Conservation (phyloP, 2,113 vertebrate species). For the Pontoporia blainvillei region DNA sequence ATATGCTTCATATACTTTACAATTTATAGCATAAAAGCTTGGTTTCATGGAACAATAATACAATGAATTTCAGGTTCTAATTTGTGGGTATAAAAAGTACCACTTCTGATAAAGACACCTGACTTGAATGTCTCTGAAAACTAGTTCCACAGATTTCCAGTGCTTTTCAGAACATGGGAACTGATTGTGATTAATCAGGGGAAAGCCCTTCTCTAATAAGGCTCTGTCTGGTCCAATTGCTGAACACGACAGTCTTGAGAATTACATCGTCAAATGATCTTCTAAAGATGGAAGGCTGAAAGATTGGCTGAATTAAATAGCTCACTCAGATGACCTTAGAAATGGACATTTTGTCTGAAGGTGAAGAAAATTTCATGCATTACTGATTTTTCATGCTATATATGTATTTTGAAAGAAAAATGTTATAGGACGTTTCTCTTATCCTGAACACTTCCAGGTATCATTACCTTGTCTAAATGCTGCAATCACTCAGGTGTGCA, state of each 20-base stretch:
- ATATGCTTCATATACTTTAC: not conserved
- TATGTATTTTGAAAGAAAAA: conserved; percentile 54
- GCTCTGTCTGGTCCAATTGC: conserved; percentile 70
- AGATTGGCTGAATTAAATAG: conserved; percentile 65
- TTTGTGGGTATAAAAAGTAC: conserved; percentile 57
- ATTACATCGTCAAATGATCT: conserved; percentile 69
- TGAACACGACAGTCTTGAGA: conserved; percentile 71
- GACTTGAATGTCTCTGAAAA: conserved; percentile 64
- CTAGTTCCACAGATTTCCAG: conserved; percentile 67
- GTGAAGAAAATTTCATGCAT: conserved; percentile 22
- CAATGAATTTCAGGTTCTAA: conserved; percentile 63
- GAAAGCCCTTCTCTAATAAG: conserved; percentile 73
- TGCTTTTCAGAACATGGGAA: conserved; percentile 68
- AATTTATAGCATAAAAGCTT: not conserved
- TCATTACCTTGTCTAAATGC: conserved; percentile 43
- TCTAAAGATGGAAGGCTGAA: conserved; percentile 57
- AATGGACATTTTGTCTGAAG: conserved; percentile 42
- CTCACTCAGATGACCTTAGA: conserved; percentile 54
- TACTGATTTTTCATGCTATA: conserved; percentile 49
- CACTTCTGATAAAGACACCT: conserved; percentile 66
- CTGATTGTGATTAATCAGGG: conserved; percentile 76
- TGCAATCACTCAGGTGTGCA: conserved; percentile 61
- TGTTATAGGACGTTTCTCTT: not conserved
- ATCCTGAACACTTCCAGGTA: conserved; percentile 22
- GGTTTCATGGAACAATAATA: conserved; percentile 32